Conservation (phyloP, 64 coral and sea anemone species). For the Montipora foliosa region DNA sequence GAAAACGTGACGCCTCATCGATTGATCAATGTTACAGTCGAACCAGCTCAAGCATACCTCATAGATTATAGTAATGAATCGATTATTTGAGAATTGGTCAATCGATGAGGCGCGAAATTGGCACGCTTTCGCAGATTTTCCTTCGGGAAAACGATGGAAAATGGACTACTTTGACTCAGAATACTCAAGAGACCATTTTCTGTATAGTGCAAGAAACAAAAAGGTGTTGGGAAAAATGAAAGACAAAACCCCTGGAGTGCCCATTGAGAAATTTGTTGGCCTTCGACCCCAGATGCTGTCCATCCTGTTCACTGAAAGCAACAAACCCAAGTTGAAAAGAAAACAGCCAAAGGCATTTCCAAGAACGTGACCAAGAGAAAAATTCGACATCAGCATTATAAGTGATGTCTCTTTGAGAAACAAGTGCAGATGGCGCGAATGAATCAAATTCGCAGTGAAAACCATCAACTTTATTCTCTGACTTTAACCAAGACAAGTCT, state of each 20-base stretch:
- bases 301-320: background rate
- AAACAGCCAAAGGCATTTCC: constrained; percentile 25
- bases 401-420: constrained; percentile 24
- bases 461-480: constrained; percentile 40
- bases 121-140: too few species aligned
- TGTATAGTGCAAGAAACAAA: constrained; percentile 42
- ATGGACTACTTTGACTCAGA: constrained; percentile 34
- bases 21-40: background rate
- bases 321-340: constrained; percentile 22
- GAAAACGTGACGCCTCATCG: background rate
- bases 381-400: constrained; percentile 38
- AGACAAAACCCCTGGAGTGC: constrained; percentile 15
- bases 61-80: background rate
- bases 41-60: background rate
- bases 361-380: constrained; percentile 34
- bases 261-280: constrained; percentile 37
- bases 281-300: constrained; percentile 54
- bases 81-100: background rate
- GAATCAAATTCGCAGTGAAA: constrained; percentile 37
- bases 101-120: too few species aligned
- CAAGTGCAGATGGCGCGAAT: constrained; percentile 6
- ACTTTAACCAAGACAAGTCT: constrained; percentile 45
- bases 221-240: constrained; percentile 57
- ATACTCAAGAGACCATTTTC: constrained; percentile 1
- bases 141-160: too few species aligned